Conservation (phyloP, 2,113 vertebrate species). For the Ammodytes marinus region DNA sequence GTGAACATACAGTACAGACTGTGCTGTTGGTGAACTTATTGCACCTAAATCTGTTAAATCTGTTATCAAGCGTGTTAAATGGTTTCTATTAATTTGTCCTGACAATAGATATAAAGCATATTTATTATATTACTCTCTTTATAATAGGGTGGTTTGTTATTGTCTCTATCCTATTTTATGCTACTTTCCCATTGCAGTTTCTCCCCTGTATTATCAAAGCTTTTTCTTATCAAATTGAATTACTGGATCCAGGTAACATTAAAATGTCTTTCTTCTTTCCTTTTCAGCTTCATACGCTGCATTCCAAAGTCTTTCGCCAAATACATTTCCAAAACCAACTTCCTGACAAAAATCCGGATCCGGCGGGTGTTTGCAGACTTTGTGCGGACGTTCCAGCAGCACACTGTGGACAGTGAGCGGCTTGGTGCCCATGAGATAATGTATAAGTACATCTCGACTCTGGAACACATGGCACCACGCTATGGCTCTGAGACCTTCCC, state of each 20-base stretch:
- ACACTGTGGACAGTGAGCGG: constrained; percentile 80
- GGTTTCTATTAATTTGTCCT: not conserved
- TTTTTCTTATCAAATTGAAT: not conserved
- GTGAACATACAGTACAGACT: not conserved
- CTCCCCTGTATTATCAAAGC: not conserved
- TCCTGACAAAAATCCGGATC: constrained; percentile 88
- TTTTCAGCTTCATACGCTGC: constrained; percentile 89
- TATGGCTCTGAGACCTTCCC: constrained; percentile 87
- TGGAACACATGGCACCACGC: constrained; percentile 87
- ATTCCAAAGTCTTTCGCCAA: constrained; percentile 90
- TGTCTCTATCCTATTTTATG: constrained; percentile 15
- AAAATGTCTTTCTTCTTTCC: not conserved
- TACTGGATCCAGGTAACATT: not conserved
- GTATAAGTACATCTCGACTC: constrained; percentile 92
- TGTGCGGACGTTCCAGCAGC: constrained; percentile 87
- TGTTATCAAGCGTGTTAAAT: not conserved
- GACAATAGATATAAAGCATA: not conserved
- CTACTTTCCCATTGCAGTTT: constrained; percentile 18
- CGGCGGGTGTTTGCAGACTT: constrained; percentile 87
- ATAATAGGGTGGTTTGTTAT: not conserved
- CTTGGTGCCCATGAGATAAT: constrained; percentile 88
- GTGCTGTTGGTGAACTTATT: not conserved
- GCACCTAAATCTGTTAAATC: not conserved
- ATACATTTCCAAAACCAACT: constrained; percentile 86
- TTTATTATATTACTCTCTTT: not conserved